A percentile compares a stretch with the other conserved stretches of the same genome.
These are phyloP conservation scores for Chlorops oryzae DNA, from an alignment of 1,140 invertebrate genomes.

Conservation along the genomic window DNA sequence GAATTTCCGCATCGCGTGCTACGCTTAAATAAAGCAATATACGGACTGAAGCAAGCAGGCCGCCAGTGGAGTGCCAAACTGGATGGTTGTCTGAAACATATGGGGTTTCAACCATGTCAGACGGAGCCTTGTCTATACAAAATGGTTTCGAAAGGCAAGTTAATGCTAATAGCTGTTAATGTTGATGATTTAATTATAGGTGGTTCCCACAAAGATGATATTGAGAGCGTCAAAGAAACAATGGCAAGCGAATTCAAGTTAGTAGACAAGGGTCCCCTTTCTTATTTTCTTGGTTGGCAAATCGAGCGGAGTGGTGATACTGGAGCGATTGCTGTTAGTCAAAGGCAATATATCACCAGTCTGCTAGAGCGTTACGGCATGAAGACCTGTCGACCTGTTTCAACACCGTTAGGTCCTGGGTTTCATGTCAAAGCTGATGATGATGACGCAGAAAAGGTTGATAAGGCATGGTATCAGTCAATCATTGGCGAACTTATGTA, in stretches of 20 bases:
- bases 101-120: conserved; percentile 25
- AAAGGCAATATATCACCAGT: conserved; percentile 12
- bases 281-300: conserved; percentile 35
- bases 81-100: conserved; percentile 20
- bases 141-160: not conserved
- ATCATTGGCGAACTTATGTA: conserved; percentile 13
- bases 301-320: conserved; percentile 20
- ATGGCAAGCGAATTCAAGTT: conserved; percentile 28
- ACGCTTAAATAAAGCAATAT: conserved; percentile 22
- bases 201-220: conserved; percentile 2
- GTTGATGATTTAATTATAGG: conserved; percentile 11
- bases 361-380: conserved; percentile 11
- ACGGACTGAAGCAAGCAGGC: conserved; percentile 17
- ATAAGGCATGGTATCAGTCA: conserved; percentile 8
- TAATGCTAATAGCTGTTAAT: conserved; percentile 4
- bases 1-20: conserved; percentile 4
- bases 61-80: conserved; percentile 33
- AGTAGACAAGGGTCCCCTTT: conserved; percentile 18
- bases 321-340: conserved; percentile 9
- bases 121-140: conserved; percentile 39
- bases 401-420: conserved; percentile 6
- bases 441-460: not conserved
- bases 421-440: no score
- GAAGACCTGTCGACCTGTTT: conserved; percentile 5
- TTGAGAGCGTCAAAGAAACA: conserved; percentile 3